Evolutionary conservation across 2,797 vertebrate genomes (phyloP).

Genomic region (Carduelis carduelis): DNA sequence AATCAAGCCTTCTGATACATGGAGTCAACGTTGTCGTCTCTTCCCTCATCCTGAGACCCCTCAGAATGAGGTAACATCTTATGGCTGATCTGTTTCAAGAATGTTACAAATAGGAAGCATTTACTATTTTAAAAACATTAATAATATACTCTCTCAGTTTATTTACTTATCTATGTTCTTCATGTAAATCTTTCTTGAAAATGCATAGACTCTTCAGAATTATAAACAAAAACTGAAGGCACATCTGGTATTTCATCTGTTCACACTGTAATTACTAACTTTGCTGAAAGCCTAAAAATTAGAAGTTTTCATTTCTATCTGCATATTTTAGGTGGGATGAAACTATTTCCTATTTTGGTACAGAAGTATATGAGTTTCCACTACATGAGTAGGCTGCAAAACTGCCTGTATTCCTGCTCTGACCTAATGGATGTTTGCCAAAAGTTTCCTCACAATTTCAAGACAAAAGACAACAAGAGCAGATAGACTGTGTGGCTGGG

Average conservation of each 20-base stretch:
- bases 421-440: not conserved
- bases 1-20: too few species aligned
- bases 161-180: conserved; percentile 71
- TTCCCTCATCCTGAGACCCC: too few species aligned
- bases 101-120: conserved; percentile 70
- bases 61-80: too few species aligned
- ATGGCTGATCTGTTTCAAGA: conserved; percentile 47
- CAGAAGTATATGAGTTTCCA: not conserved
- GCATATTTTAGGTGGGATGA: not conserved
- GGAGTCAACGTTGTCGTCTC: too few species aligned
- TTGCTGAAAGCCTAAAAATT: conserved; percentile 42
- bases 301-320: conserved; percentile 40
- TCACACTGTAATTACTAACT: conserved; percentile 40
- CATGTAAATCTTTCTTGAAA: conserved; percentile 65
- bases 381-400: not conserved
- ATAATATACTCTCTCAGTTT: conserved; percentile 71
- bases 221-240: conserved; percentile 44
- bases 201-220: conserved; percentile 57
- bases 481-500: not conserved
- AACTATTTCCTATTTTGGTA: not conserved
- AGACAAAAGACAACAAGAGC: not conserved
- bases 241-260: conserved; percentile 62
- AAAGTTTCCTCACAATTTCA: not conserved
- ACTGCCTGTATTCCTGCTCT: not conserved
- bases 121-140: conserved; percentile 73